phyloP scores from a whole-genome alignment of 2,113 vertebrate genomes.

The Pao palembangensis region DNA sequence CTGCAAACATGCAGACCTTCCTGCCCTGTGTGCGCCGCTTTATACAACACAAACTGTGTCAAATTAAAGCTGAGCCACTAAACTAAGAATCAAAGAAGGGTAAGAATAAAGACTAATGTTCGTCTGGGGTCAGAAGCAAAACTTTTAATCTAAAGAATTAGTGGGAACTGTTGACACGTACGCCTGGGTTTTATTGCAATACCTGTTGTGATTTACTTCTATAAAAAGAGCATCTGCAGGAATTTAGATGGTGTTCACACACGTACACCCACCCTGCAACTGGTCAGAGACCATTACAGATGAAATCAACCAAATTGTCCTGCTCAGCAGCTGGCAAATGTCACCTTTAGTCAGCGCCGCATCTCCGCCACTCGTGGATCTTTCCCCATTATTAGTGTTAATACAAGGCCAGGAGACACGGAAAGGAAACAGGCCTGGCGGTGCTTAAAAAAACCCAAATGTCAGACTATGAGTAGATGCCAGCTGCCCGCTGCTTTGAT shows the following conservation, averaged over 20 bases:
- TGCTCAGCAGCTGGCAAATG: slow-evolving; percentile 57
- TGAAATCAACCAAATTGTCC: slow-evolving; percentile 41
- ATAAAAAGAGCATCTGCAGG: not conserved
- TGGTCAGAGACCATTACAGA: slow-evolving; percentile 47
- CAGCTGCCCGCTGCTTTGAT: slow-evolving; percentile 79
- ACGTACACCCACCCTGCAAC: slow-evolving; percentile 14
- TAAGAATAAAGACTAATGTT: too few species aligned
- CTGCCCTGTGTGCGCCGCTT: too few species aligned
- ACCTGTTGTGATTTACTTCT: not conserved
- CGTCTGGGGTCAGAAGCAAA: too few species aligned
- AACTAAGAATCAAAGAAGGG: too few species aligned
- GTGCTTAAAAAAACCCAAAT: slow-evolving; percentile 67
- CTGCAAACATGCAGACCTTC: too few species aligned
- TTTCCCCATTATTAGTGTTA: slow-evolving; percentile 63
- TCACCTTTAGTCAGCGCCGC: slow-evolving; percentile 60
- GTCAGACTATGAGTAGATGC: slow-evolving; percentile 65
- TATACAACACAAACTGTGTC: too few species aligned
- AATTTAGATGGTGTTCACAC: not conserved
- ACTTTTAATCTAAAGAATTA: not conserved
- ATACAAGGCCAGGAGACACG: slow-evolving; percentile 68
- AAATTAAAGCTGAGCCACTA: too few species aligned
- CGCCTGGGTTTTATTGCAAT: not conserved
- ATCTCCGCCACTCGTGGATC: slow-evolving; percentile 48
- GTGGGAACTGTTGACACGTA: not conserved
- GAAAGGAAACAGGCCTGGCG: slow-evolving; percentile 68